phyloP scores from a whole-genome alignment of 1,140 invertebrate species.

The Acromyrmex echinatior region DNA sequence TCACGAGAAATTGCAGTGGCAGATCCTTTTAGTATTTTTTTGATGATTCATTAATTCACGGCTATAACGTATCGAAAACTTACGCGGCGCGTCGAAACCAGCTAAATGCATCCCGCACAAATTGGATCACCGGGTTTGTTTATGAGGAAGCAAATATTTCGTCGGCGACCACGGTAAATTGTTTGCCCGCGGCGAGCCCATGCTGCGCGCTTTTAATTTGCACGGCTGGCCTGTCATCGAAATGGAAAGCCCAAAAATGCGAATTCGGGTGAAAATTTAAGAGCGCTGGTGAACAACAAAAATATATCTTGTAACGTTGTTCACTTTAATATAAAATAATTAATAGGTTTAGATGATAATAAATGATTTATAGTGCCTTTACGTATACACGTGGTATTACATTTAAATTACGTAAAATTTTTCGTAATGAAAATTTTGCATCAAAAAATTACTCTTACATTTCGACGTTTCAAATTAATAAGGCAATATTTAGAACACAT shows the following conservation, averaged over 20 bases:
- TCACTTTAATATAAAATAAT: neutral
- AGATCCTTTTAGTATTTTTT: neutral
- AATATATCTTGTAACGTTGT: neutral
- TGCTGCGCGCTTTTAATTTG: conserved; percentile 71
- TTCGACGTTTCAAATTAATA: conserved; percentile 1
- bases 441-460: conserved; percentile 5
- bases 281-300: neutral
- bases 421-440: neutral
- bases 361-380: neutral
- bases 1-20: neutral
- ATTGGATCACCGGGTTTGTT: conserved; percentile 72
- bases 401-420: neutral
- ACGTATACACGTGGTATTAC: neutral
- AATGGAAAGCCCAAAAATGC: conserved; percentile 45
- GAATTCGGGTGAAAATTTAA: conserved; percentile 40
- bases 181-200: conserved; percentile 64
- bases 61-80: conserved; percentile 8
- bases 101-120: conserved; percentile 64
- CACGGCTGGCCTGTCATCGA: conserved; percentile 43
- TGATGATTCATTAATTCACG: conserved; percentile 47
- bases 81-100: conserved; percentile 19
- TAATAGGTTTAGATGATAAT: neutral
- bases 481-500: neutral
- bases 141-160: conserved; percentile 72
- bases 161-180: conserved; percentile 60